These are phyloP conservation scores for Todiramphus saurophagus DNA, from an alignment of 2,113 vertebrate species.

Conservation along the genomic window DNA sequence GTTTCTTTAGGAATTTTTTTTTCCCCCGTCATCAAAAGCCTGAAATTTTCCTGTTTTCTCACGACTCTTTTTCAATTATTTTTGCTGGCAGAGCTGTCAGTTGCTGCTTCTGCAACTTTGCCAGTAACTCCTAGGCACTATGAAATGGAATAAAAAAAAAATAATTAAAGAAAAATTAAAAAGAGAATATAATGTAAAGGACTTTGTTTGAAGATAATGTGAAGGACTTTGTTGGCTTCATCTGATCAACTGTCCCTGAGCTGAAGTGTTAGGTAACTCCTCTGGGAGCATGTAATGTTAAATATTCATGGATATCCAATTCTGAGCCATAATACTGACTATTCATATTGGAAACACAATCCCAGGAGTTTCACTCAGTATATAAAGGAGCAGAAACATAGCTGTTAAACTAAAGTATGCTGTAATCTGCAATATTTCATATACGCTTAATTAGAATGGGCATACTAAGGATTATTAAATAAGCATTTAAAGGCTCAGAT, in stretches of 20 bases:
- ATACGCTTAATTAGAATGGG: background rate
- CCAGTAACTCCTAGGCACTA: background rate
- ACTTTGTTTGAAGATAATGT: background rate
- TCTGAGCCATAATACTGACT: background rate
- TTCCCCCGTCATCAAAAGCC: background rate
- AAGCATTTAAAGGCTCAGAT: background rate
- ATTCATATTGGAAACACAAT: background rate
- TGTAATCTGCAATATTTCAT: background rate
- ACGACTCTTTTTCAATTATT: background rate
- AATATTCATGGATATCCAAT: constrained; percentile 6
- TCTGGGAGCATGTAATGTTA: background rate
- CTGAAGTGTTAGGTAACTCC: background rate
- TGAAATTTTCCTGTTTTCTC: background rate
- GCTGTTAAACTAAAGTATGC: background rate
- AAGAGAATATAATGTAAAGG: background rate
- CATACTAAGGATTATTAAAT: background rate
- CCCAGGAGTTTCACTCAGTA: background rate
- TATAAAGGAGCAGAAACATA: background rate
- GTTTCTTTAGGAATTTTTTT: background rate
- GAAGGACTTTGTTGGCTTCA: background rate
- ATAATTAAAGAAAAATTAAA: background rate
- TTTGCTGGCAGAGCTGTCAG: background rate
- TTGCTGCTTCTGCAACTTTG: background rate
- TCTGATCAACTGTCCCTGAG: background rate
- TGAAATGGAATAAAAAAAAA: background rate